A percentile compares a stretch with the other conserved stretches of the same genome.
Conservation (phyloP, 2,797 vertebrate species). For the Bovichtus variegatus region DNA sequence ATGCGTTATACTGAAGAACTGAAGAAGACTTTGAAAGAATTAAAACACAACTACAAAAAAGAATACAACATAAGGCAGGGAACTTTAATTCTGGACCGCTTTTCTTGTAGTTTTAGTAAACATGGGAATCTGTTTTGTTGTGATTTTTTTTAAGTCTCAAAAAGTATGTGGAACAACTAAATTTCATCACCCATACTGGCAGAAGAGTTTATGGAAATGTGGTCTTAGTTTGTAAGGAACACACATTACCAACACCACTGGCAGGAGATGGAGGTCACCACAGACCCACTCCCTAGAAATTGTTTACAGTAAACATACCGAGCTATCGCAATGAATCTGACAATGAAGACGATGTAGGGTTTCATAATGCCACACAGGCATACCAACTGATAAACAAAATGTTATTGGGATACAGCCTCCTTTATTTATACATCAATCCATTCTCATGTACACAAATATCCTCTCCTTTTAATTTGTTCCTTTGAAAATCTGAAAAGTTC, state of each 20-base stretch:
- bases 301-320: slow-evolving; percentile 34
- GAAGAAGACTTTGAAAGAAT: background rate
- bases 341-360: slow-evolving; percentile 1
- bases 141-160: background rate
- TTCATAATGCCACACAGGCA: slow-evolving; percentile 22
- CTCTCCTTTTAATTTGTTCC: background rate
- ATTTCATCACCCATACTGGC: slow-evolving; percentile 13
- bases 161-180: slow-evolving; percentile 6
- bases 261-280: slow-evolving; percentile 31
- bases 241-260: slow-evolving; percentile 29
- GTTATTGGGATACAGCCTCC: background rate
- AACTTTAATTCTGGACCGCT: background rate
- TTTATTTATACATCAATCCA: background rate
- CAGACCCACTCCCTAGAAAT: background rate
- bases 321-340: slow-evolving; percentile 16
- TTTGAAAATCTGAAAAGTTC: background rate
- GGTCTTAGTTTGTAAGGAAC: slow-evolving; percentile 14
- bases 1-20: background rate
- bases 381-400: slow-evolving; percentile 4
- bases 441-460: background rate
- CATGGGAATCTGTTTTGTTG: background rate
- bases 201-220: slow-evolving; percentile 36
- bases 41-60: background rate
- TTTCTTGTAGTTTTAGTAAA: background rate
- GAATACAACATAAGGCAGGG: background rate